These are phyloP conservation scores for Chloebia gouldiae DNA, from an alignment of 2,113 vertebrate species.

Conservation along the genomic window DNA sequence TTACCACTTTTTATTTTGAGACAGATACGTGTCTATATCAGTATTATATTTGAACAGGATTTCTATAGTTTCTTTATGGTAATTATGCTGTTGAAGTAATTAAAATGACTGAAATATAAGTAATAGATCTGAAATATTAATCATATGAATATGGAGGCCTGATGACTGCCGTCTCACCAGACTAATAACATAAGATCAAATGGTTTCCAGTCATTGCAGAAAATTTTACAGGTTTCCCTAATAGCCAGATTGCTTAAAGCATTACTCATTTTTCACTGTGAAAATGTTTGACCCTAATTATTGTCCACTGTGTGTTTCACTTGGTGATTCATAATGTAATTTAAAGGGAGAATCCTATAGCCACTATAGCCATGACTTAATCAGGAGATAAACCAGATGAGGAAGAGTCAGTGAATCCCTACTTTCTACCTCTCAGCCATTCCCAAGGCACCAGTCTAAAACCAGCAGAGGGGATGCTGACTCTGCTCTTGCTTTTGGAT, in stretches of 20 bases:
- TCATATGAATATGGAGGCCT: neutral
- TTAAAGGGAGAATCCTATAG: neutral
- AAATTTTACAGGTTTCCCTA: neutral
- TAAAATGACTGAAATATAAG: neutral
- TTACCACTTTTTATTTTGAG: neutral
- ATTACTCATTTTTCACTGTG: neutral
- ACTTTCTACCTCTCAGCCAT: neutral
- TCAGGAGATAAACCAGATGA: neutral
- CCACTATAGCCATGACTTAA: neutral
- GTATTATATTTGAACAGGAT: neutral
- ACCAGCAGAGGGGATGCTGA: neutral
- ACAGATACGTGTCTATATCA: too few relatives aligned
- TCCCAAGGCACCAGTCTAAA: neutral
- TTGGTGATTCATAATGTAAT: neutral
- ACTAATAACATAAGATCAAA: neutral
- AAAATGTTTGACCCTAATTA: conserved; percentile 12
- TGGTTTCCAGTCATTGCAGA: neutral
- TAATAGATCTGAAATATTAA: neutral
- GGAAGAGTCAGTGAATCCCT: neutral
- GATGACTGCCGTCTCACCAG: neutral
- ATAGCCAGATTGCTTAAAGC: neutral
- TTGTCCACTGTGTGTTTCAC: neutral
- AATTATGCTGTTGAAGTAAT: neutral
- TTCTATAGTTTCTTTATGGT: neutral
- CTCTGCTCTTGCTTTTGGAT: neutral